Evolutionary conservation across 2,888 invertebrate species (phyloP), one percentile per base, ranked within the genome.

Genomic region (Dexiosoma caninum): DNA sequence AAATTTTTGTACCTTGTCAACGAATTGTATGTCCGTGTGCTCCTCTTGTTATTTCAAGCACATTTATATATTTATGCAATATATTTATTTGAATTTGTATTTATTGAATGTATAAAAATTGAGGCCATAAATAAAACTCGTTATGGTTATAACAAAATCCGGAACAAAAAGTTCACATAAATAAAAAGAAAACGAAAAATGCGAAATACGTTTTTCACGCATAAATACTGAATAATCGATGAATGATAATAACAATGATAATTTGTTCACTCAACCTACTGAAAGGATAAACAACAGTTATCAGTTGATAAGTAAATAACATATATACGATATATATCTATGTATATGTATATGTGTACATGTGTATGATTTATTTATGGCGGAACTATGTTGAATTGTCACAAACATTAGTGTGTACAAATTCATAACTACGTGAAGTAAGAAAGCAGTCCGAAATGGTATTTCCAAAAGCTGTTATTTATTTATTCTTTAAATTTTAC

Each of bases 71-170:
- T 42, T 55, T 62, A 14, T n/a, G n/a, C n/a, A n/a, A n/a, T 55
- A n/a, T 59, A n/a, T 1, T n/a, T 37, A 14, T 42, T 16, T 14
- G 2, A 14, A 27, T 42, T 55, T 66, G 16, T 53, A 60, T 67
- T 60, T 66, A 72, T 66, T 55, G 60, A 60, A 62, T 60, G 37
- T 72, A 46, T 46, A 66, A 75, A 79, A 64, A 75, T 69, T 9
- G 37, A 51, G 42, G 42, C 67, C 60, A 76, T 80, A 80, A 80
- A 76, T 80, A 57, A 72, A 60, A 62, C 44, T 44, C 30, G 27
- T 30, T 46, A 46, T 21, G 46, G 57, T 21, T 44, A 27, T 55
- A 66, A 66, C 16, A 44, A 64, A 16, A 35, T 21, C 16, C 16
- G 44, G 12, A 44, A 35, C 6, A 12, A 23, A 32, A 51, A n/a